Evolutionary conservation across 2,113 vertebrate species (phyloP), one percentile per base, ranked within the genome.

Genomic region (Catharus minimus): DNA sequence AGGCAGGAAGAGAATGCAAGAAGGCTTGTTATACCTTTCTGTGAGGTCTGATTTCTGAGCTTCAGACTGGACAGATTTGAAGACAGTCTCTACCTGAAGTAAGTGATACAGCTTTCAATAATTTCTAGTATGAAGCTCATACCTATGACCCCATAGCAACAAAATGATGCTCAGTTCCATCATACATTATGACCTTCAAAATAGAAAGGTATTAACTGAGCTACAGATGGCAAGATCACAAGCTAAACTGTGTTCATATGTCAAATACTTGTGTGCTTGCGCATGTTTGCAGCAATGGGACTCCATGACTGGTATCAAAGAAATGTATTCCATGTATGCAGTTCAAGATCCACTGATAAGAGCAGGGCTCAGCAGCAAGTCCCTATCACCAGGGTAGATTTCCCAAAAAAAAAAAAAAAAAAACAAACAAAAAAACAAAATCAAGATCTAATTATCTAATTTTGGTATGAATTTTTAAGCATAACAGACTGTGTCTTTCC

Each of bases 141-240:
- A 62, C 8, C 7, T 76, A 7, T 39, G 52, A 52, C n/a, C 44
- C 47, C 47, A 13, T 27, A 69, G 68, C 4, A 5, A 49, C 13
- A 74, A 57, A 90, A 19, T 38, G 32, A 33, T 7, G 5, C n/a
- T 32, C 23, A 38, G 20, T 44, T 60, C 76, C 32, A 4, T 79
- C 52, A 27, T 8, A 4, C 17, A 33, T 32, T 60, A 47, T 7
- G n/a, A 86, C 32, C 46, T 93, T 91, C 47, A 69, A 94, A 93
- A 91, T 81, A 50, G 71, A 93, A 81, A 43, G 13, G 15, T 30
- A 5, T 61, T 94, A 81, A 90, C 80, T 96, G 91, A 95, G n/a
- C 81, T 90, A 32, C 10, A 39, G 76, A 32, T 76, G 16, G 60
- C 78, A 89, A 87, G 86, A 88, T 82, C 55, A 86, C 33, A 46